phyloP scores from a whole-genome alignment of 2,888 invertebrate genomes.

The Drosophila nr. fundita region DNA sequence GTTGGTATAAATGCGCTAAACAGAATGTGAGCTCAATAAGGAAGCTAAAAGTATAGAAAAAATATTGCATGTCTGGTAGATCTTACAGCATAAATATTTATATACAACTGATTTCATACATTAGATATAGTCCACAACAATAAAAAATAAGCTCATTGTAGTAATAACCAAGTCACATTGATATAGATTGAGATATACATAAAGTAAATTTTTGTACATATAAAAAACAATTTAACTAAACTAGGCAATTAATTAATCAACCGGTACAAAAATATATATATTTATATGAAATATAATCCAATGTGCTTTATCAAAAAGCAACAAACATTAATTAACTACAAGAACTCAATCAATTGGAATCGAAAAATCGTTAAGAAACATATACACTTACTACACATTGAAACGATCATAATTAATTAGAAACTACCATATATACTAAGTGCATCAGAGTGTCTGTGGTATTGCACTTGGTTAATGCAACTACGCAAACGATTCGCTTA shows the following conservation, averaged over 20 bases:
- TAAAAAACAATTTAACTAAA: constrained; percentile 77
- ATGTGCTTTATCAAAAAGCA: constrained; percentile 58
- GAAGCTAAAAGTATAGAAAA: constrained; percentile 47
- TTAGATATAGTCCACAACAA: constrained; percentile 72
- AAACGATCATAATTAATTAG: constrained; percentile 41
- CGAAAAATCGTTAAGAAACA: constrained; percentile 42
- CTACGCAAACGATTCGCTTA: constrained; percentile 58
- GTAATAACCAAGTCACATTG: constrained; percentile 62
- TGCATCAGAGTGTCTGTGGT: constrained; percentile 53
- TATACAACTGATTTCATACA: constrained; percentile 70
- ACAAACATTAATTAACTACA: constrained; percentile 66
- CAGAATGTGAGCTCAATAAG: constrained; percentile 59
- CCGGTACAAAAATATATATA: constrained; percentile 65
- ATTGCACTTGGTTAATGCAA: constrained; percentile 61
- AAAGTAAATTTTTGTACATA: constrained; percentile 62
- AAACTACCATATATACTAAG: constrained; percentile 38
- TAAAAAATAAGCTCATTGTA: constrained; percentile 66
- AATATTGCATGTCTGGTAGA: constrained; percentile 59
- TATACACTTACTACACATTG: constrained; percentile 38
- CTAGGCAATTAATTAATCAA: constrained; percentile 64
- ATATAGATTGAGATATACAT: constrained; percentile 47
- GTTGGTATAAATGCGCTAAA: constrained; percentile 69
- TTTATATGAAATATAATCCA: constrained; percentile 32
- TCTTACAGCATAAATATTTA: constrained; percentile 54
- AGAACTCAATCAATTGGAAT: constrained; percentile 50